Conservation (phyloP, 2,888 invertebrate genomes). For the Dastarcus helophoroides region DNA sequence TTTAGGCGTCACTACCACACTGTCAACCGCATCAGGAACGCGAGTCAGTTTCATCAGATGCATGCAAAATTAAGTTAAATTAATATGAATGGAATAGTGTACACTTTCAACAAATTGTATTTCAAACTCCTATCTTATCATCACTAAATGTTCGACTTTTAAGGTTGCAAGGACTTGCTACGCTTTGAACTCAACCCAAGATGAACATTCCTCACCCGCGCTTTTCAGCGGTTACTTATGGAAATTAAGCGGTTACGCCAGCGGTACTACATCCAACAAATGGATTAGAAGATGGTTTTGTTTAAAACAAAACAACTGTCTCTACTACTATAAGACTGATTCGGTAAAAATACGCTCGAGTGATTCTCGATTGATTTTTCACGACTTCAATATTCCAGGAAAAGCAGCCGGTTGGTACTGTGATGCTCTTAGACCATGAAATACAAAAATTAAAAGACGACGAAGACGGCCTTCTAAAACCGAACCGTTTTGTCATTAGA, state of each 20-base stretch:
- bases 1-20: too few species aligned
- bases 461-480: constrained; percentile 55
- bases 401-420: constrained; percentile 78
- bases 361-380: neutral
- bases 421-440: constrained; percentile 74
- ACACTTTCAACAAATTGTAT: too few species aligned
- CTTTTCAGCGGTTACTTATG: constrained; percentile 67
- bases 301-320: constrained; percentile 80
- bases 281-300: constrained; percentile 91
- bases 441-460: constrained; percentile 47
- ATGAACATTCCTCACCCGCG: constrained; percentile 47
- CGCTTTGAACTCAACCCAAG: constrained; percentile 57
- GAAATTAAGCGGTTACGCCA: constrained; percentile 54
- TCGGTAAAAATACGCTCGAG: constrained; percentile 45
- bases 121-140: too few species aligned
- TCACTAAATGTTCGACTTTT: too few species aligned
- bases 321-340: constrained; percentile 91
- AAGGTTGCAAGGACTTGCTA: constrained; percentile 78
- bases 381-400: constrained; percentile 42
- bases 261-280: constrained; percentile 43
- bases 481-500: constrained; percentile 51
- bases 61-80: too few species aligned
- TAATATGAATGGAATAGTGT: too few species aligned
- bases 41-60: too few species aligned
- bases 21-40: too few species aligned